Conservation (phyloP, 2,113 vertebrate genomes). For the Forbesichthys papilliferus region DNA sequence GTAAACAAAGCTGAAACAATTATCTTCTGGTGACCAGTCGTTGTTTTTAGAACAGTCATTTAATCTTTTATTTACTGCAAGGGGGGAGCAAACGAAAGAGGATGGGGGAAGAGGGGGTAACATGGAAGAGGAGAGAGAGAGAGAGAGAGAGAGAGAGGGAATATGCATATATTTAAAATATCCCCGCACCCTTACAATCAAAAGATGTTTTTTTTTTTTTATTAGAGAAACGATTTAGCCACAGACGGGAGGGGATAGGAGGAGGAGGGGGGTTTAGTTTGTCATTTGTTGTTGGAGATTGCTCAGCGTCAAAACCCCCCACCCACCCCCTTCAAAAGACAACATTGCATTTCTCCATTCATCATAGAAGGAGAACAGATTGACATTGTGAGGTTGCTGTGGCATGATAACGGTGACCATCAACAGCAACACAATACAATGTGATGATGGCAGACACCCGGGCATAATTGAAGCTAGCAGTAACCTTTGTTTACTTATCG, state of each 20-base stretch:
- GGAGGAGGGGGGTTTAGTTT: constrained; percentile 56
- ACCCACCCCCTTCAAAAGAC: neutral
- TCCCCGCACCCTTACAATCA: constrained; percentile 70
- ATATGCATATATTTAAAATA: constrained; percentile 77
- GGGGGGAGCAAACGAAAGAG: constrained; percentile 60
- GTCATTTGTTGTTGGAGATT: constrained; percentile 74
- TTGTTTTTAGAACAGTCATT: constrained; percentile 82
- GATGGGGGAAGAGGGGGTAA: constrained; percentile 45
- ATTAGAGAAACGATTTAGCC: constrained; percentile 74
- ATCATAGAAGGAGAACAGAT: constrained; percentile 64
- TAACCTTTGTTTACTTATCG: constrained; percentile 45
- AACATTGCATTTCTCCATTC: constrained; percentile 65
- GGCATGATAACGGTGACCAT: constrained; percentile 54
- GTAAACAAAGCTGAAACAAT: constrained; percentile 85
- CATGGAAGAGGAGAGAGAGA: constrained; percentile 30
- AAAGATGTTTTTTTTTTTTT: constrained; percentile 70
- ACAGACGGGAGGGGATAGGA: constrained; percentile 25
- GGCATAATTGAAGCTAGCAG: constrained; percentile 61
- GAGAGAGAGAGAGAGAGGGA: constrained; percentile 19
- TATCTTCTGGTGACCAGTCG: constrained; percentile 85
- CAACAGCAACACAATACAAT: constrained; percentile 52
- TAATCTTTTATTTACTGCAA: constrained; percentile 84
- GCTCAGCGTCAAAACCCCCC: constrained; percentile 46
- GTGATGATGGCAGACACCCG: constrained; percentile 40
- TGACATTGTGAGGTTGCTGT: constrained; percentile 71